Percentiles rank a stretch among this genome's conserved stretches.
Evolutionary conservation across 2,888 invertebrate species (phyloP).

Genomic region (Smittia sp.): DNA sequence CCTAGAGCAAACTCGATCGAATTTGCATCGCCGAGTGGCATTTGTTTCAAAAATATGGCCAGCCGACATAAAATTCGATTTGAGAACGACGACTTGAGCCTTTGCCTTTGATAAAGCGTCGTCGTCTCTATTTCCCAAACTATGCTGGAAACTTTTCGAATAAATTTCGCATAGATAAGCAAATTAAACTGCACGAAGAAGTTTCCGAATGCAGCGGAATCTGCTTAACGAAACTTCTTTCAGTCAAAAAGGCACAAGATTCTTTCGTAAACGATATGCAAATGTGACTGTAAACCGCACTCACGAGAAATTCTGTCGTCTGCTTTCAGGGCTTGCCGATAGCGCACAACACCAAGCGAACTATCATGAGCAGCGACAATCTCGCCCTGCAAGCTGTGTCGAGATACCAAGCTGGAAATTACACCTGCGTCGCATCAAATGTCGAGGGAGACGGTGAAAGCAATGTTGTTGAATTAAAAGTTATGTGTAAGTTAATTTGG

Average conservation of each 20-base stretch:
- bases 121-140: not conserved
- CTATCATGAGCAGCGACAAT: slow-evolving; percentile 80
- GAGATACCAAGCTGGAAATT: slow-evolving; percentile 79
- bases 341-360: slow-evolving; percentile 78
- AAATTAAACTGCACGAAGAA: not conserved
- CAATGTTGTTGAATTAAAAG: slow-evolving; percentile 73
- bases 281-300: slow-evolving; percentile 23
- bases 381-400: slow-evolving; percentile 78
- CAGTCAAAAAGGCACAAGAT: not conserved
- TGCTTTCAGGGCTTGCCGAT: slow-evolving; percentile 72
- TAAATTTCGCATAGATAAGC: slow-evolving; percentile 23
- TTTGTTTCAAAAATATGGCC: too few relatives aligned
- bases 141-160: slow-evolving; percentile 8
- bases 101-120: slow-evolving; percentile 13
- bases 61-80: too few relatives aligned
- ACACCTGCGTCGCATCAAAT: slow-evolving; percentile 85
- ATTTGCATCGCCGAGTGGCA: not conserved
- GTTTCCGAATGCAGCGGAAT: not conserved
- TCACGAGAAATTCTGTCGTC: not conserved
- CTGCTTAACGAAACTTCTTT: slow-evolving; percentile 11
- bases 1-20: too few relatives aligned
- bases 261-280: slow-evolving; percentile 7
- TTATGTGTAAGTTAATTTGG: slow-evolving; percentile 77
- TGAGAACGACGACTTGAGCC: not conserved
- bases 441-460: slow-evolving; percentile 89